Evolutionary conservation across 2,113 vertebrate species (phyloP).

Genomic region (Numida meleagris): DNA sequence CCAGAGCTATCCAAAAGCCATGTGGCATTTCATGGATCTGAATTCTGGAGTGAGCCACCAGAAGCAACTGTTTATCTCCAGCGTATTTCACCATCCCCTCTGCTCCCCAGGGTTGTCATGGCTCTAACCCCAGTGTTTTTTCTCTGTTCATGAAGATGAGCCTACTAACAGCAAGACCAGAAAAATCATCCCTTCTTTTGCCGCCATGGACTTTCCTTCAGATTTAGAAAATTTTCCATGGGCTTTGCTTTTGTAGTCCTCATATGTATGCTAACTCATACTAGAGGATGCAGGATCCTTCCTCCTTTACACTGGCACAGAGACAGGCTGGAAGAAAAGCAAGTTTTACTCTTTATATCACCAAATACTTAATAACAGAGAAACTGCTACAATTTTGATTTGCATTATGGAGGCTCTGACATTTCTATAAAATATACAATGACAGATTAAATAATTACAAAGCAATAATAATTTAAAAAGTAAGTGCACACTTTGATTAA

Average conservation of each 20-base stretch:
- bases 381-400: background rate
- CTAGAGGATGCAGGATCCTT: background rate
- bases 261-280: background rate
- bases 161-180: background rate
- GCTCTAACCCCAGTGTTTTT: background rate
- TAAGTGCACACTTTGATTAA: background rate
- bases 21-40: background rate
- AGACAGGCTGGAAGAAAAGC: background rate
- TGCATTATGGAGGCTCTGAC: background rate
- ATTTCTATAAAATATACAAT: background rate
- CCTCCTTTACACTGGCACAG: background rate
- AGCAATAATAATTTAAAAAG: background rate
- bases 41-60: background rate
- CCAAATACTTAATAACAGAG: background rate
- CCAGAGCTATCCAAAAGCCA: background rate
- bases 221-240: background rate
- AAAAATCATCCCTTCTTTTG: background rate
- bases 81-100: fast-evolving
- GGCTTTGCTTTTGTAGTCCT: background rate
- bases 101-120: background rate
- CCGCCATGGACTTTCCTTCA: background rate
- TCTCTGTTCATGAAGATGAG: background rate
- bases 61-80: background rate
- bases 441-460: background rate
- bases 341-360: background rate